Evolutionary conservation across 2,797 vertebrate species (phyloP).

Genomic region (Thripadectes ignobilis): DNA sequence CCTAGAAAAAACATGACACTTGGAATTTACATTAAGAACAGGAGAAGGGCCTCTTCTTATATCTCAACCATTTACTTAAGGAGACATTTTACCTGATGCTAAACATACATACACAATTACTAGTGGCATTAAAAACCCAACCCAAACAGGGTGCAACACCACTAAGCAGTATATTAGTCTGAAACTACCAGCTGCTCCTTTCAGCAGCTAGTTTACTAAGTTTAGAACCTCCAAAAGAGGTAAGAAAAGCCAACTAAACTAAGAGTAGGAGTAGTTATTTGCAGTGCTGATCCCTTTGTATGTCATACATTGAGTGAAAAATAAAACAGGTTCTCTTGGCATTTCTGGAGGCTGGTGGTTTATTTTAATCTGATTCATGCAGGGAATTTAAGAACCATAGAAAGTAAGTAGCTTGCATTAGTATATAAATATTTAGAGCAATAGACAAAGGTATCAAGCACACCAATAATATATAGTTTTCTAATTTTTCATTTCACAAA

Average conservation of each 20-base stretch:
- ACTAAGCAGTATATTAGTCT: neutral
- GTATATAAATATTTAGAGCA: neutral
- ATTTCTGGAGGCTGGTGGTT: neutral
- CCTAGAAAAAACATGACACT: constrained; percentile 72
- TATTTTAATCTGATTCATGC: neutral
- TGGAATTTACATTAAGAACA: neutral
- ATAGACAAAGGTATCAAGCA: neutral
- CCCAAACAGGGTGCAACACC: neutral
- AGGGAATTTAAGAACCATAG: neutral
- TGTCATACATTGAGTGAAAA: neutral
- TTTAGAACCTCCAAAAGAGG: rapidly evolving
- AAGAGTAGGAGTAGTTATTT: neutral
- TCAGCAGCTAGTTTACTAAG: neutral
- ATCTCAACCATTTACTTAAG: neutral
- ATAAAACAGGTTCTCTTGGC: neutral
- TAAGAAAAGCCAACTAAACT: neutral
- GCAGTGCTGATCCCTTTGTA: neutral
- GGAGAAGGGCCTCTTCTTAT: neutral
- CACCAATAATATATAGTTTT: rapidly evolving
- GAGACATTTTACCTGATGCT: neutral
- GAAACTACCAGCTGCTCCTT: neutral
- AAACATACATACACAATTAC: neutral
- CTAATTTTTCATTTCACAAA: constrained; percentile 49
- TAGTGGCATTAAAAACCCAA: neutral
- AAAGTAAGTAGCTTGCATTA: neutral